phyloP scores from a whole-genome alignment of 2,888 invertebrate genomes.

The Pollenia labialis region DNA sequence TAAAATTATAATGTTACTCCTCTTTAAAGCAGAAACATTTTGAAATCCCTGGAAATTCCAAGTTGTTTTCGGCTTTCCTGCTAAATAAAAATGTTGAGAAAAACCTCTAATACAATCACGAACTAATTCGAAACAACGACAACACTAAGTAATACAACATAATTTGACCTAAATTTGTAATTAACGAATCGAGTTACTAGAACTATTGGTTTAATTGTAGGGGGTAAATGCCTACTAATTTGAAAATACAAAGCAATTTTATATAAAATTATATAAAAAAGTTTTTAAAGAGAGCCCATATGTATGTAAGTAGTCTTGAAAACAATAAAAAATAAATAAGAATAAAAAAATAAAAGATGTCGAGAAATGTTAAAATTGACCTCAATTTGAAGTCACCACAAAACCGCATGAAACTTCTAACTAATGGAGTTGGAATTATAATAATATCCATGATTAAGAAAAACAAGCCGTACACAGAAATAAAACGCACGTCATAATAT shows the following conservation, averaged over 20 bases:
- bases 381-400: slow-evolving; percentile 53
- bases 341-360: slow-evolving; percentile 49
- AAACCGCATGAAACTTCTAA: slow-evolving; percentile 24
- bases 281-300: not conserved
- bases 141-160: slow-evolving; percentile 9
- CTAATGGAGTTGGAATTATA: slow-evolving; percentile 45
- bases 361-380: slow-evolving; percentile 67
- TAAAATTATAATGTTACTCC: too few relatives aligned
- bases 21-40: too few relatives aligned
- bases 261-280: slow-evolving; percentile 8
- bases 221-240: slow-evolving; percentile 42
- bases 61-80: too few relatives aligned
- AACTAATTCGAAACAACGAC: slow-evolving; percentile 33
- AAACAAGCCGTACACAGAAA: not conserved
- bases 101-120: not conserved
- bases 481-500: slow-evolving; percentile 55
- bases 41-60: too few relatives aligned
- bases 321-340: not conserved
- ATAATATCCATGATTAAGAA: slow-evolving; percentile 9
- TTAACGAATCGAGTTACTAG: slow-evolving; percentile 36
- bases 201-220: slow-evolving; percentile 42
- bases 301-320: not conserved
- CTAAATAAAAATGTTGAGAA: too few relatives aligned
- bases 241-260: slow-evolving; percentile 14
- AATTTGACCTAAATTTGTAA: slow-evolving; percentile 59